A percentile compares a stretch with the other conserved stretches of the same genome.
Conservation (phyloP, 2,113 vertebrate genomes). For the Ceyx cyanopectus region DNA sequence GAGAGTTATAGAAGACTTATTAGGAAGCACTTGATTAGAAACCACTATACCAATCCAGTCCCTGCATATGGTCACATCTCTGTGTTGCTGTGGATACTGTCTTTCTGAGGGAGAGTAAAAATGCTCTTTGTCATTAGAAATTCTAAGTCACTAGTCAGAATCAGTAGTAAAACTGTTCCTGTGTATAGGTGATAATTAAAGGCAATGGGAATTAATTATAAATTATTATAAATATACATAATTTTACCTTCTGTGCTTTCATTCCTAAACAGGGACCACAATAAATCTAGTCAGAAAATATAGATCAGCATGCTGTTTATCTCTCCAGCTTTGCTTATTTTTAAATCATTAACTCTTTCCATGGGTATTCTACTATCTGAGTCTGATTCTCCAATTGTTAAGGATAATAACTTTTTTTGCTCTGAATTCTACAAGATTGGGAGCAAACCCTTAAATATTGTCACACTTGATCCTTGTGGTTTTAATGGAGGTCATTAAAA, state of each 20-base stretch:
- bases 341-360: background rate
- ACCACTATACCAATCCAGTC: background rate
- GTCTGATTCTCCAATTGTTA: background rate
- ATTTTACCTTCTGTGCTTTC: background rate
- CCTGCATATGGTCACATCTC: background rate
- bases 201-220: background rate
- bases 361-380: background rate
- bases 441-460: background rate
- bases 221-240: background rate
- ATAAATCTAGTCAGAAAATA: background rate
- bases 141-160: background rate
- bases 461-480: background rate
- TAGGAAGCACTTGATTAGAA: background rate
- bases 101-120: background rate
- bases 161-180: background rate
- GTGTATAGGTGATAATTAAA: background rate
- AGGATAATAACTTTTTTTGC: background rate
- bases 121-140: background rate
- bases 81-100: background rate
- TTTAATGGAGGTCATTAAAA: conserved; percentile 52
- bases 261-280: background rate
- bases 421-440: background rate
- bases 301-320: background rate
- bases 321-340: background rate
- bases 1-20: background rate